A percentile compares a stretch with the other conserved stretches of the same genome.
These are phyloP conservation scores for Microchirus variegatus DNA, from an alignment of 2,797 vertebrate species.

Conservation along the genomic window DNA sequence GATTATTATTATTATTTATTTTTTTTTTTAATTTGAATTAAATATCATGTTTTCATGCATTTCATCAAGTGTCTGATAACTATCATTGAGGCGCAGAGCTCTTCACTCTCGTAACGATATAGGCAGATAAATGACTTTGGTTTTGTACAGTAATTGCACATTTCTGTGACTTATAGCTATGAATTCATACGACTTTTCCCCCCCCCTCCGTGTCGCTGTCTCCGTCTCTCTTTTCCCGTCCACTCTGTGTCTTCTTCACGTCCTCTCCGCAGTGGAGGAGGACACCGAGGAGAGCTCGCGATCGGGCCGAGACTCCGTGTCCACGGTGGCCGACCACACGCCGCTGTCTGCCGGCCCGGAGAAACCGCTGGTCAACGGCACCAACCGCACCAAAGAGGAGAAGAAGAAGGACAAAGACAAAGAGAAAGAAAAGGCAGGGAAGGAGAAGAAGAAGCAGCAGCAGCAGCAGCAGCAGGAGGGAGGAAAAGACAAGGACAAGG, in stretches of 20 bases:
- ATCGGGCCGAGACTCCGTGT: constrained; percentile 93
- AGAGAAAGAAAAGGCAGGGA: constrained; percentile 84
- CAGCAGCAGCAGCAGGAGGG: constrained; percentile 76
- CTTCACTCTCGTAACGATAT: constrained; percentile 14
- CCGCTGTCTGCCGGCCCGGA: constrained; percentile 68
- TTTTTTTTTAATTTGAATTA: too few relatives aligned
- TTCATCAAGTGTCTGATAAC: neutral
- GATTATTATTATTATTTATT: too few relatives aligned
- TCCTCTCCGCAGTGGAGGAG: constrained; percentile 77
- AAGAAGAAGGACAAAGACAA: constrained; percentile 84
- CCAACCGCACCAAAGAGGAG: constrained; percentile 71
- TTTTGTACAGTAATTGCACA: constrained; percentile 14
- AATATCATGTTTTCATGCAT: too few relatives aligned
- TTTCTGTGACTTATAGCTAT: constrained; percentile 18
- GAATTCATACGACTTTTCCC: too few relatives aligned
- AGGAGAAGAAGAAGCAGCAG: constrained; percentile 80
- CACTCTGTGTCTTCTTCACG: neutral
- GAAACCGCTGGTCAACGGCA: constrained; percentile 78
- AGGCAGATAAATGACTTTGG: constrained; percentile 11
- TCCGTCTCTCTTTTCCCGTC: constrained; percentile 1
- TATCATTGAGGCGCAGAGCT: constrained; percentile 17
- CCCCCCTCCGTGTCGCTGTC: constrained; percentile 7
- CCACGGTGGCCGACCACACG: constrained; percentile 87
- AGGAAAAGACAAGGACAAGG: constrained; percentile 87
- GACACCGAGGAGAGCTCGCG: constrained; percentile 95